Evolutionary conservation across 2,113 vertebrate species (phyloP), one percentile per base, ranked within the genome.

Genomic region (Malurus elegans): DNA sequence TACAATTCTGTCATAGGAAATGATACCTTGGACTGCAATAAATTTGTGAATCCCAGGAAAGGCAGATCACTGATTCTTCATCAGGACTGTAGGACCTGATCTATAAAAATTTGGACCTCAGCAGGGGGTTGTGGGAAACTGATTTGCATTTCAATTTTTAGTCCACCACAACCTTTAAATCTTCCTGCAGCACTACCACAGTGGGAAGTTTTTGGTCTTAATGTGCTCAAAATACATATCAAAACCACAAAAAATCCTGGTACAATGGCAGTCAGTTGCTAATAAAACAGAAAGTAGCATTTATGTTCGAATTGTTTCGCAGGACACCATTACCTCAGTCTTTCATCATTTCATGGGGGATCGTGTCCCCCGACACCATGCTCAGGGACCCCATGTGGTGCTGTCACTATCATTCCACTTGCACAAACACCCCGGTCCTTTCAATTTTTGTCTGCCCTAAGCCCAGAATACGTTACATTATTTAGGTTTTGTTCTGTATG

Each of bases 141-240:
- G 95, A 98, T 98, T 98, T 98, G 97, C 97, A 98, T 98, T 97
- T 98, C 96, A 97, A 97, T 98, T 95, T 92, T 90, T 74, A 96
- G 97, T 95, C 95, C 97, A 90, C 84, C 38, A 67, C 87, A 96
- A 96, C 97, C 94, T 98, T 98, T 97, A 96, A 95, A 97, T 97
- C 96, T 96, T 90, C 71, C 86, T 10, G 71, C 85, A 40, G 45
- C 61, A 72, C 58, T 75, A 83, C 84, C 95, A 97, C 96, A 97
- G 94, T 95, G 84, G 66, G 66, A 93, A 97, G 94, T 85, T 93
- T 81, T 91, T 86, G 74, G 84, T 92, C 90, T 86, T 72, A 15
- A 65, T 90, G 48, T 91, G 79, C 84, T 97, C 92, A 94, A 94
- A 96, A 93, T 53, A 84, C 28, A 3, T 53, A 92, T 45, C 19